Evolutionary conservation across 2,797 vertebrate species (phyloP).

Genomic region (Aphelocoma californica): DNA sequence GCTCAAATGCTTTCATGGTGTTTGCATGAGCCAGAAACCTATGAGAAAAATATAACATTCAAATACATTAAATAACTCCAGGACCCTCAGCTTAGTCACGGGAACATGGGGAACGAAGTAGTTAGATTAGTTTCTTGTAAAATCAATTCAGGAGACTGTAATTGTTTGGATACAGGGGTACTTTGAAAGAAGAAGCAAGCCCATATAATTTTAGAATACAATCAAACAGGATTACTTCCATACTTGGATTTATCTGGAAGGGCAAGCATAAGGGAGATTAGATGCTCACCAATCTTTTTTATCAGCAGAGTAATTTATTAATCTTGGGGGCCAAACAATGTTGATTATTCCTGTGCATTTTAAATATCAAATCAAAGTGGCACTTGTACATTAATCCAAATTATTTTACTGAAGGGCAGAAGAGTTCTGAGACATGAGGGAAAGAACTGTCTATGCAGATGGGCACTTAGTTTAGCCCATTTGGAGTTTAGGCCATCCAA

Average conservation of each 20-base stretch:
- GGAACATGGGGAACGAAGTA: neutral
- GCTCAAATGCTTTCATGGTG: neutral
- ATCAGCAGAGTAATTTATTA: neutral
- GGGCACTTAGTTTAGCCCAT: neutral
- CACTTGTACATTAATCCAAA: neutral
- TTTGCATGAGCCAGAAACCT: neutral
- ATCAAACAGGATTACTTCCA: constrained; percentile 1
- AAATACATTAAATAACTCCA: neutral
- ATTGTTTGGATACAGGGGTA: neutral
- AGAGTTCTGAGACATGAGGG: neutral
- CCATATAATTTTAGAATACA: constrained; percentile 8
- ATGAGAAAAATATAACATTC: neutral
- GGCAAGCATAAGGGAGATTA: constrained; percentile 12
- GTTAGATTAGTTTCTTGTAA: neutral
- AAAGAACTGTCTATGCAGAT: neutral
- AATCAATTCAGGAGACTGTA: neutral
- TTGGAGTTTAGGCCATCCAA: neutral
- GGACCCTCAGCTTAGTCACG: neutral
- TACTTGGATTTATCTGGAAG: constrained; percentile 23
- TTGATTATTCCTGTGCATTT: neutral
- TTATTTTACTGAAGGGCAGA: neutral
- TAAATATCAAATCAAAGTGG: neutral
- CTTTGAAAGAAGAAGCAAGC: neutral
- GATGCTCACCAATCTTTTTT: neutral
- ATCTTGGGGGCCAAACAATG: neutral